Percentiles rank a stretch among this genome's conserved stretches.
phyloP scores from a whole-genome alignment of 2,797 vertebrate genomes.

The Distichodus sexfasciatus region DNA sequence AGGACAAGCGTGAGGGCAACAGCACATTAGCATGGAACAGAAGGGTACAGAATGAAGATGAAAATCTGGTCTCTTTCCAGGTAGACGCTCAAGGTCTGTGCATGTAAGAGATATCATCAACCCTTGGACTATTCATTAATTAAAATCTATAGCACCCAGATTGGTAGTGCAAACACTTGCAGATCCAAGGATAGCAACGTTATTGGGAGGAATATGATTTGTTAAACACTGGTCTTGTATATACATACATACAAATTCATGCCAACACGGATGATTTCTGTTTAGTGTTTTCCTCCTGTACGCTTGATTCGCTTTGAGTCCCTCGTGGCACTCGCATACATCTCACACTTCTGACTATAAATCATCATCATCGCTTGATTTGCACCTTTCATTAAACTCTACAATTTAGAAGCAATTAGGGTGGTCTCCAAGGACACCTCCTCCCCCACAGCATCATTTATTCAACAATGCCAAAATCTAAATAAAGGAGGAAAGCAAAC shows the following conservation, averaged over 20 bases:
- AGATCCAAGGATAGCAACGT: not conserved
- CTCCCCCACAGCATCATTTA: constrained; percentile 18
- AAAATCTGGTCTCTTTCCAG: not conserved
- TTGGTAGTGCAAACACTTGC: not conserved
- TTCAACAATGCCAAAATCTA: constrained; percentile 25
- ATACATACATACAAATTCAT: not conserved
- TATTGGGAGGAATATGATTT: not conserved
- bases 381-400: constrained; percentile 48
- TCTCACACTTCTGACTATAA: constrained; percentile 42
- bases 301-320: constrained; percentile 8
- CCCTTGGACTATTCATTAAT: constrained; percentile 3
- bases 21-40: constrained; percentile 12
- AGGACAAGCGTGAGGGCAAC: constrained; percentile 4
- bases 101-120: constrained; percentile 1
- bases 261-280: not conserved
- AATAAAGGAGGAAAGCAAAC: constrained; percentile 1
- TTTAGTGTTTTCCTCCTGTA: constrained; percentile 1
- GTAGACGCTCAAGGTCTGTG: not conserved
- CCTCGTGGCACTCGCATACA: constrained; percentile 9
- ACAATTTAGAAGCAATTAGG: constrained; percentile 50
- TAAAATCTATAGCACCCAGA: not conserved
- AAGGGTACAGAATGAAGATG: not conserved
- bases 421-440: constrained; percentile 20
- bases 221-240: no score
- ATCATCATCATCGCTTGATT: constrained; percentile 50